These are phyloP conservation scores for Cephus cinctus DNA, from an alignment of 1,140 invertebrate species.

Conservation along the genomic window DNA sequence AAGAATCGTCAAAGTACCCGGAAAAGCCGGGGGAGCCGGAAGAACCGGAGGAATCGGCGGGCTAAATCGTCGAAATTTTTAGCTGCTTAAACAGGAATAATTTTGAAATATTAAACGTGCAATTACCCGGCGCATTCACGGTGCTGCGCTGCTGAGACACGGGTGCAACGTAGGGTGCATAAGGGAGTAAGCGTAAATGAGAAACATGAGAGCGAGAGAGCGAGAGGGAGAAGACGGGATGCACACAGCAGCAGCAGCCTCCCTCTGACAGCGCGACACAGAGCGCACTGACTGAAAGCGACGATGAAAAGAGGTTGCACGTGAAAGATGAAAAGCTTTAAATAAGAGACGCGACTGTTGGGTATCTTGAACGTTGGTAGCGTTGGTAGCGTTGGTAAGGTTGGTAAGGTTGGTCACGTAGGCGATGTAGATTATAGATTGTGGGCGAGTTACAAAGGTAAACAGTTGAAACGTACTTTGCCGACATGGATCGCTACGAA, in stretches of 20 bases:
- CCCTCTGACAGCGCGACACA: slow-evolving; percentile 20
- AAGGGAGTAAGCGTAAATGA: slow-evolving; percentile 12
- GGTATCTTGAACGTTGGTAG: too few relatives aligned
- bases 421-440: too few relatives aligned
- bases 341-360: too few relatives aligned
- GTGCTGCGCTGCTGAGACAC: slow-evolving; percentile 46
- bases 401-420: too few relatives aligned
- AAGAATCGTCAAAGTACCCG: too few relatives aligned
- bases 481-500: too few relatives aligned
- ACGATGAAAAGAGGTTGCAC: slow-evolving; percentile 53
- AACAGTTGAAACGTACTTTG: too few relatives aligned
- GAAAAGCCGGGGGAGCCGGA: too few relatives aligned
- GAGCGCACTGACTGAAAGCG: slow-evolving; percentile 42
- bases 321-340: slow-evolving; percentile 54
- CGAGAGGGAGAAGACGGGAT: slow-evolving; percentile 15
- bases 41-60: not conserved
- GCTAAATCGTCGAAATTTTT: slow-evolving; percentile 24
- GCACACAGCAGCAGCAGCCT: slow-evolving; percentile 15
- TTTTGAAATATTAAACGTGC: slow-evolving; percentile 57
- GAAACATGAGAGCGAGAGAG: slow-evolving; percentile 2
- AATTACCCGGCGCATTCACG: slow-evolving; percentile 55
- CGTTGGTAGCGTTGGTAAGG: too few relatives aligned
- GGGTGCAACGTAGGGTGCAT: slow-evolving; percentile 21
- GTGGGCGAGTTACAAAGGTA: too few relatives aligned
- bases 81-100: slow-evolving; percentile 47